A percentile compares a stretch with the other conserved stretches of the same genome.
These are phyloP conservation scores for Actinemys pallida DNA, from an alignment of 2,113 vertebrate genomes.

Conservation along the genomic window DNA sequence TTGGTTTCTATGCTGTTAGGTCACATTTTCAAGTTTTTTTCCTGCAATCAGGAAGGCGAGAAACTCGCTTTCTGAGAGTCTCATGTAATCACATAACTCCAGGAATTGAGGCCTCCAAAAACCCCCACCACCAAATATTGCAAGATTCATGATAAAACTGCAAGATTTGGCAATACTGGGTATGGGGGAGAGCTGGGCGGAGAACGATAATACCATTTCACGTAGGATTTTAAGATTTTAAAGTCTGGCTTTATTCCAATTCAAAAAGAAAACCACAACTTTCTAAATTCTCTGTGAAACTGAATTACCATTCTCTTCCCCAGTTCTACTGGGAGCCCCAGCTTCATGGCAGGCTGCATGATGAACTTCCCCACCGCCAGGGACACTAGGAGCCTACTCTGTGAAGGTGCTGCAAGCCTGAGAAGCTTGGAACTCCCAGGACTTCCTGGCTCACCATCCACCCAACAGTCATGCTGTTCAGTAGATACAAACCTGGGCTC, in stretches of 20 bases:
- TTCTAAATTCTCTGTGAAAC: not conserved
- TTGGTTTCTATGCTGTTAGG: not conserved
- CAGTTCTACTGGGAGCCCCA: not conserved
- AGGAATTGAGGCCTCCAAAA: not conserved
- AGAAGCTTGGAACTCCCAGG: not conserved
- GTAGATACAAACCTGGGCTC: not conserved
- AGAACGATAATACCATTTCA: not conserved
- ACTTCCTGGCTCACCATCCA: not conserved
- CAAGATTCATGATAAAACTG: not conserved
- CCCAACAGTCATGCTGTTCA: not conserved
- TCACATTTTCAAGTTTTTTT: not conserved
- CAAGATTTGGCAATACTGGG: not conserved
- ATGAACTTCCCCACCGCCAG: not conserved
- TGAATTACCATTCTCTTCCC: not conserved
- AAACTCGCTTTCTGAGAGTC: rapidly evolving
- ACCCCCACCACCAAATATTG: not conserved
- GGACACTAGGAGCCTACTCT: not conserved
- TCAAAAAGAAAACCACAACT: not conserved
- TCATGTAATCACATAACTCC: not conserved
- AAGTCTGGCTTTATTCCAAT: not conserved
- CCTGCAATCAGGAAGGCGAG: not conserved
- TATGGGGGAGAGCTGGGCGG: not conserved
- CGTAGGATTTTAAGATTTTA: not conserved
- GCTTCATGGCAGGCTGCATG: not conserved
- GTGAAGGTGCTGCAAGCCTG: not conserved